These are phyloP conservation scores for Crepidodera aurea DNA, from an alignment of 2,888 invertebrate species.

Conservation along the genomic window DNA sequence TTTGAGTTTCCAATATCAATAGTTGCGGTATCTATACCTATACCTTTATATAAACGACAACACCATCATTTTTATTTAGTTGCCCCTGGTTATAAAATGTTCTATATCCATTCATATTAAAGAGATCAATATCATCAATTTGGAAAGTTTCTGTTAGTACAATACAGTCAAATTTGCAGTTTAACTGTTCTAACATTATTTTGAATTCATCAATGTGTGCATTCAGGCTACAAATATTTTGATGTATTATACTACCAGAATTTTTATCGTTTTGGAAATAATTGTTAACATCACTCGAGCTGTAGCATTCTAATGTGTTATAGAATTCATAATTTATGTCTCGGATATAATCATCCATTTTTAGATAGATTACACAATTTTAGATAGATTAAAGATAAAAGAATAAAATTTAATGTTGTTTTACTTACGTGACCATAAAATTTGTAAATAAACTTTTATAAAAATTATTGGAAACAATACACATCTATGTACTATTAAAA, in stretches of 20 bases:
- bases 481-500: too few relatives aligned
- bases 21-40: background rate
- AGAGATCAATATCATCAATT: constrained; percentile 7
- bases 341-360: constrained; percentile 20
- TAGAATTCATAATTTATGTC: constrained; percentile 15
- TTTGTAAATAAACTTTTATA: too few relatives aligned
- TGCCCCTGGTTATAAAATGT: constrained; percentile 13
- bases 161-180: constrained; percentile 13
- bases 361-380: background rate
- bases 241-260: constrained; percentile 10
- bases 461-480: too few relatives aligned
- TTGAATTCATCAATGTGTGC: constrained; percentile 17
- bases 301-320: constrained; percentile 20
- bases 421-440: too few relatives aligned
- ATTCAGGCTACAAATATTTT: constrained; percentile 13
- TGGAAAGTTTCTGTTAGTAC: constrained; percentile 20
- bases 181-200: constrained; percentile 7
- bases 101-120: background rate
- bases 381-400: too few relatives aligned
- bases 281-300: constrained; percentile 4
- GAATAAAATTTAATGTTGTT: too few relatives aligned
- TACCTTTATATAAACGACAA: constrained; percentile 9
- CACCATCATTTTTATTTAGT: constrained; percentile 17
- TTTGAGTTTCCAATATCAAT: too few relatives aligned
- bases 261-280: constrained; percentile 4